Conservation (phyloP, 1,140 invertebrate species). For the Pectinophora gossypiella region DNA sequence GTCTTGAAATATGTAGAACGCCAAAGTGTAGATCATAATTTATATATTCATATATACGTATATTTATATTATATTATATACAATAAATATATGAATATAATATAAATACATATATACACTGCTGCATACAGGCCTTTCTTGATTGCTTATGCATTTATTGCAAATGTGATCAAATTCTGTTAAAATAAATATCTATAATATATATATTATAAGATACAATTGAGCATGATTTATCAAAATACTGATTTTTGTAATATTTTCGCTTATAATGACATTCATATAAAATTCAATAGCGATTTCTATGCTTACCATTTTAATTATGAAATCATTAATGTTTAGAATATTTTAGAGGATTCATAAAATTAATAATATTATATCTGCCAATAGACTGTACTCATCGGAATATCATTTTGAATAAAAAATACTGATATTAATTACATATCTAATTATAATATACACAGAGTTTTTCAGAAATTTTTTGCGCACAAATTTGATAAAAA, state of each 20-base stretch:
- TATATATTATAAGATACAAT: no score
- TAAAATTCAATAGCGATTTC: neutral
- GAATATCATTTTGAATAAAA: slow-evolving; percentile 33
- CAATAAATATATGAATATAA: no score
- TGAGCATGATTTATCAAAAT: no score
- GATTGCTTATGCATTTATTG: no score
- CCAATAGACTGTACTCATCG: slow-evolving; percentile 23
- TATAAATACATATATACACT: no score
- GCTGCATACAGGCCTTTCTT: no score
- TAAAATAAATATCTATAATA: no score
- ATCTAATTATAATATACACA: slow-evolving; percentile 33
- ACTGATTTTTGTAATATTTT: neutral
- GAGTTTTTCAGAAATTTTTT: slow-evolving; percentile 29
- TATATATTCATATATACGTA: no score
- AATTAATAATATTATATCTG: slow-evolving; percentile 8
- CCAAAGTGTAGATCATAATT: no score
- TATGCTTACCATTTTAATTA: neutral
- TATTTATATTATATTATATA: no score
- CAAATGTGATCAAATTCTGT: no score
- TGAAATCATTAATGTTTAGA: neutral
- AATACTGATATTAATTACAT: slow-evolving; percentile 29
- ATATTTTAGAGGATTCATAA: slow-evolving; percentile 5
- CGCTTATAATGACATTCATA: neutral
- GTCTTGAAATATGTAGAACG: no score
- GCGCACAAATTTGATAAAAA: slow-evolving; percentile 27